These are phyloP conservation scores for Fringilla coelebs DNA, from an alignment of 2,797 vertebrate genomes.

Conservation along the genomic window DNA sequence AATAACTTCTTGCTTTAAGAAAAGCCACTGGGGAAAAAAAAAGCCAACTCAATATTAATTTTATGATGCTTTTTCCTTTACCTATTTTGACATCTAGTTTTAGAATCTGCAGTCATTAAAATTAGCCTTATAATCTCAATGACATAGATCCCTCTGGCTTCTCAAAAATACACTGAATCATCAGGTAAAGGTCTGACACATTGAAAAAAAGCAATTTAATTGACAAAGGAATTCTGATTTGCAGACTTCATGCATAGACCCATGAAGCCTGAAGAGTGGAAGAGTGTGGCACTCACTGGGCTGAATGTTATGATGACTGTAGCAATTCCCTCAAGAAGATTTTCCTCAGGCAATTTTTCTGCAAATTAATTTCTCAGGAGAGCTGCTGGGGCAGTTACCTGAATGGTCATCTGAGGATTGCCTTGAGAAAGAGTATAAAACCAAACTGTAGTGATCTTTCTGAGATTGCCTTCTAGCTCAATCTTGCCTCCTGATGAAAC, in stretches of 20 bases:
- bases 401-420: neutral
- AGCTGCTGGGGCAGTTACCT: neutral
- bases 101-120: slow-evolving; percentile 13
- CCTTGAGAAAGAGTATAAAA: neutral
- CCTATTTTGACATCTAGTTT: neutral
- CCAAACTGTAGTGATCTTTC: neutral
- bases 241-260: neutral
- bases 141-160: neutral
- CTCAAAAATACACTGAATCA: neutral
- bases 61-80: slow-evolving; percentile 11
- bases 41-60: neutral
- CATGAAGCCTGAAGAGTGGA: neutral
- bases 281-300: neutral
- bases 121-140: neutral
- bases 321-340: slow-evolving; percentile 29
- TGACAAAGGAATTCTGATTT: slow-evolving; percentile 4
- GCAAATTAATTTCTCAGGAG: neutral
- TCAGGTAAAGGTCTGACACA: neutral
- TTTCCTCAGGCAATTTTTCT: neutral
- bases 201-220: neutral
- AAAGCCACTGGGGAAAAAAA: neutral
- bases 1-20: slow-evolving; percentile 53
- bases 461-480: neutral
- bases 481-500: neutral
- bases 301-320: neutral